Conservation (phyloP, 37 sponge, comb jelly and placozoan species). For the Corticium candelabrum region DNA sequence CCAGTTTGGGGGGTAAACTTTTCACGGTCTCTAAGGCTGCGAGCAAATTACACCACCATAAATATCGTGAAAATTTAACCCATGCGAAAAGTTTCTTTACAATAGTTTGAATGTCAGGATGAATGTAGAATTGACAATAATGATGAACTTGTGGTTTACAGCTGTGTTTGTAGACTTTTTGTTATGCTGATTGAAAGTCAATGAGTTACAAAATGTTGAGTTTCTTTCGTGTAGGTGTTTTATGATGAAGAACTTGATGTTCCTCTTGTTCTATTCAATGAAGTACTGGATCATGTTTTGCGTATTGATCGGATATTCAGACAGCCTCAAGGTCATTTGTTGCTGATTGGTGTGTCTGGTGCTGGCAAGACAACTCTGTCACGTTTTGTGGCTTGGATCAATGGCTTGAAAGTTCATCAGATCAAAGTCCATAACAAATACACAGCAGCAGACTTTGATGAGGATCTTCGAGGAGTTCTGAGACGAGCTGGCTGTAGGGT, state of each 20-base stretch:
- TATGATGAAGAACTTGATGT: slow-evolving; percentile 98
- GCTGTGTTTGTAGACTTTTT: too few relatives aligned
- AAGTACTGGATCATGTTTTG: slow-evolving; percentile 93
- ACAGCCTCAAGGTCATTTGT: slow-evolving; percentile 89
- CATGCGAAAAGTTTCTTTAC: too few relatives aligned
- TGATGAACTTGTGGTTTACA: too few relatives aligned
- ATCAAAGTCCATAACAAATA: slow-evolving; percentile 95
- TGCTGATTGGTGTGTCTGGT: slow-evolving; percentile 94
- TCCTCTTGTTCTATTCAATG: slow-evolving; percentile 89
- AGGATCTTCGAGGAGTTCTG: slow-evolving; percentile 81
- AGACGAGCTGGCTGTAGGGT: slow-evolving; percentile 75
- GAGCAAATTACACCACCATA: too few relatives aligned
- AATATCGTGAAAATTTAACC: too few relatives aligned
- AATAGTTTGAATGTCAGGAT: too few relatives aligned
- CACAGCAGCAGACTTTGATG: slow-evolving; percentile 88
- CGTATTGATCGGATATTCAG: slow-evolving; percentile 95
- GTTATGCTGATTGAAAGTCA: too few relatives aligned
- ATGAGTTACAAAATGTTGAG: too few relatives aligned
- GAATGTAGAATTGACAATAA: too few relatives aligned
- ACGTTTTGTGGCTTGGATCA: slow-evolving; percentile 97
- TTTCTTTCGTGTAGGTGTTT: slow-evolving; percentile 45
- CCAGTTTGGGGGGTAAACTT: too few relatives aligned
- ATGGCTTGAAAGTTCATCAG: slow-evolving; percentile 85
- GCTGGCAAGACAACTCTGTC: slow-evolving; percentile 97
- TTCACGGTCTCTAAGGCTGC: too few relatives aligned